Evolutionary conservation across 2,113 vertebrate genomes (phyloP).

Genomic region (Cebidichthys violaceus): DNA sequence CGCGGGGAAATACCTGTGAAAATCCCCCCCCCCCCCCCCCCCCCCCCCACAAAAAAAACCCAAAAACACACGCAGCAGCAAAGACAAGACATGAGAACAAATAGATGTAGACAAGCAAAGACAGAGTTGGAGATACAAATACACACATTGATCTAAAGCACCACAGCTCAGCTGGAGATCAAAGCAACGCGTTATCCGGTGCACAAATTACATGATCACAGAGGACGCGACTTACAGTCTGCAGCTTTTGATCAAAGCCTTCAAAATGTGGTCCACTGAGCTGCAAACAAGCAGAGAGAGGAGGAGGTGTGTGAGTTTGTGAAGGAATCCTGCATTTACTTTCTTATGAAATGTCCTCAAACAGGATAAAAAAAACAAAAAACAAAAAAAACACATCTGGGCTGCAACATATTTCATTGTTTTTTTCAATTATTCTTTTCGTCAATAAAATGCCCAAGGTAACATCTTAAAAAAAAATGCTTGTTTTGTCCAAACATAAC

Average conservation of each 20-base stretch:
- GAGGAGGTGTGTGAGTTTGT: slow-evolving; percentile 35
- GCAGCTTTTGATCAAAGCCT: slow-evolving; percentile 96
- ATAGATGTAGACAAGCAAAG: slow-evolving; percentile 34
- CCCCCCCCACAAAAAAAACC: too few species aligned
- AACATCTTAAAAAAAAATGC: background rate
- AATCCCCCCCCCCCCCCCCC: too few species aligned
- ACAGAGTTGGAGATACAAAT: slow-evolving; percentile 15
- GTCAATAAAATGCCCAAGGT: background rate
- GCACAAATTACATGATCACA: slow-evolving; percentile 70
- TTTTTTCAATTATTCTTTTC: background rate
- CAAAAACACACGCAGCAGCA: background rate
- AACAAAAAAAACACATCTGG: background rate
- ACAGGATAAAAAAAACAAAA: too few species aligned
- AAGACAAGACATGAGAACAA: slow-evolving; percentile 16
- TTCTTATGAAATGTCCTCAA: slow-evolving; percentile 1
- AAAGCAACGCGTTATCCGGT: slow-evolving; percentile 63
- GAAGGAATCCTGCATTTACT: slow-evolving; percentile 1
- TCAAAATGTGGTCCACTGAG: slow-evolving; percentile 92
- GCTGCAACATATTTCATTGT: background rate
- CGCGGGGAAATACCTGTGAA: slow-evolving; percentile 90
- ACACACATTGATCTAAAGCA: slow-evolving; percentile 39
- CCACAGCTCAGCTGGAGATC: slow-evolving; percentile 47
- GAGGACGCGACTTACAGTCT: slow-evolving; percentile 90
- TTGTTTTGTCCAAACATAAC: background rate
- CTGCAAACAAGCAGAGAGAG: slow-evolving; percentile 75